Evolutionary conservation across 2,797 vertebrate species (phyloP), one percentile per base, ranked within the genome.

Genomic region (Hapalemur alaotrensis): DNA sequence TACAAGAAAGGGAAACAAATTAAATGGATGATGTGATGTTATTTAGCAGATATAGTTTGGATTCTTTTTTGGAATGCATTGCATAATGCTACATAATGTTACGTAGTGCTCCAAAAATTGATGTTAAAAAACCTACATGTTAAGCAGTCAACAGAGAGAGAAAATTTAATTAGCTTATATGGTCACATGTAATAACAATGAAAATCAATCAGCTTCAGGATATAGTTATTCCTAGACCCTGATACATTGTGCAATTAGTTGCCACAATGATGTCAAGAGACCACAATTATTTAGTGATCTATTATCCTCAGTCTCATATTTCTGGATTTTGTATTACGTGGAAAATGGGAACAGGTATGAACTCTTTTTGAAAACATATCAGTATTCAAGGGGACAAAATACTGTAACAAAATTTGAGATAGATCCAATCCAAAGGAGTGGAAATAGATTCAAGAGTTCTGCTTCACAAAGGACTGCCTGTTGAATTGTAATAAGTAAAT

Each of bases 361-460:
- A 70, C 10, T 46, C 4, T 22, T 76, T 85, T 79, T 32, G 2
- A 81, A 89, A 20, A 57, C 38, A 52, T 20, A 30, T 38, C 30
- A 83, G 25, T 61, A 82, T 46, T 91, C 7, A 69, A 78, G 10
- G 35, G 22, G 5, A 81, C 13, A 57, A 81, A 52, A 96, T 61
- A 54, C 2, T 46, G 11, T 11, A 20, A 30, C 1, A 10, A 41
- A 81, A 75, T 23, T 85, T 43, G 69, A 76, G 57, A 43, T 0
- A 0, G 22, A 95, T 13, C 11, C 85, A 52, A 32, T 75, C 54
- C 76, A 48, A 25, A 82, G 65, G 8, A 63, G 46, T 88, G 82
- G 95, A 67, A 93, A 72, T 14, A 86, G 83, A 70, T 83, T 96
- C 38, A 94, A n/a, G 13, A n/a, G 92, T 94, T 92, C 17, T 89